Evolutionary conservation across 2,888 invertebrate genomes (phyloP).

Genomic region (Drosophila infuscata): DNA sequence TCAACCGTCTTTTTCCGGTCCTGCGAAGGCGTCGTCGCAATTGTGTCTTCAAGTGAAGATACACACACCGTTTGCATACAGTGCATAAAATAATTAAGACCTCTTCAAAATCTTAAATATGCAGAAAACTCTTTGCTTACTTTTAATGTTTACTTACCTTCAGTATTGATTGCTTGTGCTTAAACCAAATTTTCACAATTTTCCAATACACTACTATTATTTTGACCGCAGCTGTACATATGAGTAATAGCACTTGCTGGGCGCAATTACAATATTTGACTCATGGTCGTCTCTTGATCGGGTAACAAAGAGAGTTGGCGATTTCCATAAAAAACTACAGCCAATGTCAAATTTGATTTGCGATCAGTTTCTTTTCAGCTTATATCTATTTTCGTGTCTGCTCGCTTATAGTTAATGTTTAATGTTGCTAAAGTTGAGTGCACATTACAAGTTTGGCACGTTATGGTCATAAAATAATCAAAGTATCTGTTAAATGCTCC

Average conservation of each 20-base stretch:
- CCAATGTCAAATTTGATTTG: conserved; percentile 6
- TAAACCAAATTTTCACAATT: neutral
- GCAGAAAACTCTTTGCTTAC: neutral
- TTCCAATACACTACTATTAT: neutral
- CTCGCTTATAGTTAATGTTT: neutral
- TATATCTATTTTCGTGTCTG: conserved; percentile 8
- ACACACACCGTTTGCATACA: too few relatives aligned
- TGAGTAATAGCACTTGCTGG: neutral
- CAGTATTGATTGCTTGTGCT: neutral
- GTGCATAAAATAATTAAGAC: too few relatives aligned
- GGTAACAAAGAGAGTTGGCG: conserved; percentile 8
- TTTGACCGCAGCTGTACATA: neutral
- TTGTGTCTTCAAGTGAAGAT: conserved; percentile 28
- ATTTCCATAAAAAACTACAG: neutral
- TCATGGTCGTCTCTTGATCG: conserved; percentile 29
- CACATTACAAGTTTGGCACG: conserved; percentile 57
- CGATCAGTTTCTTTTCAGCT: neutral
- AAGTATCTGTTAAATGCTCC: conserved; percentile 68
- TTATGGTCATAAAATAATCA: conserved; percentile 72
- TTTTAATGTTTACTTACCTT: neutral
- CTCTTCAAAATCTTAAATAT: too few relatives aligned
- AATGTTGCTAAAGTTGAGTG: neutral
- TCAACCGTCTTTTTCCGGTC: conserved; percentile 40
- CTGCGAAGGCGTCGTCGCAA: conserved; percentile 13
- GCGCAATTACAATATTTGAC: conserved; percentile 28